Conservation (phyloP, 2,113 vertebrate species). For the Tachuris rubrigastra region DNA sequence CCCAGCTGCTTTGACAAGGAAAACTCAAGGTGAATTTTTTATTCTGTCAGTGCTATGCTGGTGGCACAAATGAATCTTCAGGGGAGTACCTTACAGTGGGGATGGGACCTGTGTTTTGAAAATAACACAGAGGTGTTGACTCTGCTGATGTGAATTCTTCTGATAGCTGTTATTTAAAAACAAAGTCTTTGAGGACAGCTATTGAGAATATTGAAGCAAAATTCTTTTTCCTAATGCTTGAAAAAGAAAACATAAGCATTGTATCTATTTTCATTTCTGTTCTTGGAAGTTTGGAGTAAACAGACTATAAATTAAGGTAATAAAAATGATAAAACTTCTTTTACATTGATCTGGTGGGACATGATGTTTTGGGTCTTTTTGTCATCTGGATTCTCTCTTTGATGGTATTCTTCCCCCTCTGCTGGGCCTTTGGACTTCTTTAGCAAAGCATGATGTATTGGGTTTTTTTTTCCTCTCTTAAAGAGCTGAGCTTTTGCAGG, state of each 20-base stretch:
- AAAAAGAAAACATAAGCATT: not conserved
- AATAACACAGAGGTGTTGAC: not conserved
- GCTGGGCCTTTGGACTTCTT: not conserved
- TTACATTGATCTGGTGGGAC: not conserved
- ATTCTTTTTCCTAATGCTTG: not conserved
- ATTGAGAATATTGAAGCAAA: not conserved
- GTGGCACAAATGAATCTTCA: not conserved
- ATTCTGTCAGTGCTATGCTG: not conserved
- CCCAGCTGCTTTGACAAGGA: not conserved
- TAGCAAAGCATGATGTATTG: not conserved
- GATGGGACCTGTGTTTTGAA: not conserved
- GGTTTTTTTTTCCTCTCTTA: not conserved
- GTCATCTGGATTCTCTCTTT: not conserved
- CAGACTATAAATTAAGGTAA: not conserved
- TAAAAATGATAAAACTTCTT: not conserved
- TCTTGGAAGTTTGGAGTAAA: not conserved
- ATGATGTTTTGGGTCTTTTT: not conserved
- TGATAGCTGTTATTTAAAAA: not conserved
- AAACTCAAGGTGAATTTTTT: not conserved
- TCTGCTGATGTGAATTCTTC: not conserved
- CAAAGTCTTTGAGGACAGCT: not conserved
- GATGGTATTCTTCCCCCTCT: not conserved
- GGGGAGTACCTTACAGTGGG: not conserved
- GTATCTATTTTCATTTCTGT: not conserved
- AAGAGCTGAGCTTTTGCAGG: not conserved